Evolutionary conservation across 2,888 invertebrate species (phyloP).

Genomic region (Microplitis deprimator): DNA sequence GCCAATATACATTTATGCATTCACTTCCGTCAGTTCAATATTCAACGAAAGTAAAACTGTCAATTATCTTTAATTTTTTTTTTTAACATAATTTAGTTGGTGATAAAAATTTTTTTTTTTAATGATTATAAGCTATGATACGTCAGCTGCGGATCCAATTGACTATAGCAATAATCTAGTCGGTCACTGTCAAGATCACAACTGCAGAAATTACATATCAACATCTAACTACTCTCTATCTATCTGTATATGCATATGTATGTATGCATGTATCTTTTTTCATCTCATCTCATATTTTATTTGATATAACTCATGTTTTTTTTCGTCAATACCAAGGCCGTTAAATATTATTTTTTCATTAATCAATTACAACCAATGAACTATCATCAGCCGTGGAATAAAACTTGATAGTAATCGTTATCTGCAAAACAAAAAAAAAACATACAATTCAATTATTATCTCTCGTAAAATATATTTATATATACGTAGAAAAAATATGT

Average conservation of each 20-base stretch:
- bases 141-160: conserved; percentile 39
- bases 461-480: neutral
- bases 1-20: neutral
- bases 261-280: neutral
- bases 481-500: neutral
- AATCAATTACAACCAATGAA: neutral
- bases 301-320: neutral
- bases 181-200: conserved; percentile 62
- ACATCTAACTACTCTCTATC: neutral
- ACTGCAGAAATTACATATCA: neutral
- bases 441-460: neutral
- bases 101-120: neutral
- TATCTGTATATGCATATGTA: neutral
- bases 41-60: neutral
- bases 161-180: conserved; percentile 54
- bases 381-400: neutral
- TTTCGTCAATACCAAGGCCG: neutral
- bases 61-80: neutral
- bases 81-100: neutral
- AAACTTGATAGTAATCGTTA: neutral
- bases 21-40: neutral
- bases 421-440: neutral
- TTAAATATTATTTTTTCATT: neutral
- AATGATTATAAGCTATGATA: conserved; percentile 14
- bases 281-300: neutral